Evolutionary conservation across 2,797 vertebrate genomes (phyloP), one percentile per base, ranked within the genome.

Genomic region (Poeciliopsis presidionis): DNA sequence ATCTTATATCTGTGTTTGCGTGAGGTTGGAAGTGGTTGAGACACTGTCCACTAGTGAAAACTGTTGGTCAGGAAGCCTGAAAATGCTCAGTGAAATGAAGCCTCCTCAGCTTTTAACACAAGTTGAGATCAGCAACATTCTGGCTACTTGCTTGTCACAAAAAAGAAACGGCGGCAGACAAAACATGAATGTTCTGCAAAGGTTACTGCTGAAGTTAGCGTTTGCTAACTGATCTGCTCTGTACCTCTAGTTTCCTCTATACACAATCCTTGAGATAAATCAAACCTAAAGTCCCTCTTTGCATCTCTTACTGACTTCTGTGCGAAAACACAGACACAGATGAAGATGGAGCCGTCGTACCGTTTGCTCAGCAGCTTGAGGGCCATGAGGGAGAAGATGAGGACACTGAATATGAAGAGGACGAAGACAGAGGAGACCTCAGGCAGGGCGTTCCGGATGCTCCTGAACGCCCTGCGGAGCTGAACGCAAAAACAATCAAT

Each of bases 311-410:
- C 36, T 74, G 61, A 71, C 36, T 12, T 57, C 11, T 71, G n/a
- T 28, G 33, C 49, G 12, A 53, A 28, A 63, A 46, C 18, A 13
- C 6, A n/a, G 43, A n/a, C 2, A 0, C 25, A 55, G 22, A 39
- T 11, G 25, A 1, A 33, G n/a, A 39, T 11, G 25, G 2, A 33
- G n/a, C 8, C 1, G 1, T 71, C 94, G 82, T 86, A 97, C 98
- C 97, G 96, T 88, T 96, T 96, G 25, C 96, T 95, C 71, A 98
- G 96, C 49, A 99, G 95, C 82, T 99, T 99, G 84, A 98, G 86
- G 46, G 96, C 97, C 97, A 98, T 97, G 41, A 99, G 97, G 72
- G 98, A 98, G 90, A 98, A 99, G 75, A 98, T 95, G 41, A 98
- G 94, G 77, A 99, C 85, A 69, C 96, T 98, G 93, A 99, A 98